phyloP scores from a whole-genome alignment of 2,888 invertebrate species.

The Hedya salicella region DNA sequence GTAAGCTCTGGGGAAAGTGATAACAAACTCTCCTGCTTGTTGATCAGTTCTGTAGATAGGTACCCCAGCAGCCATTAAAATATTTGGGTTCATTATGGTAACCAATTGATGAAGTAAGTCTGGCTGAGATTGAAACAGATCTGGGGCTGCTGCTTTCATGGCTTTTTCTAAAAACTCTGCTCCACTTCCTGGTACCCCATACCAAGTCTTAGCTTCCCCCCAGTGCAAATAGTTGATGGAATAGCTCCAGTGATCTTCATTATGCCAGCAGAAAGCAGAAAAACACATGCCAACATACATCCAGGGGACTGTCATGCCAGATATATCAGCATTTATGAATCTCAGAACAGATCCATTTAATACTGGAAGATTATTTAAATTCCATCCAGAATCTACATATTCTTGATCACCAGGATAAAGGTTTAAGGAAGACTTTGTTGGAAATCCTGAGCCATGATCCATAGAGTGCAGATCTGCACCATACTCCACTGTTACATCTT shows the following conservation, averaged over 20 bases:
- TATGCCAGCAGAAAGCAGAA: constrained; percentile 93
- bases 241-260: constrained; percentile 94
- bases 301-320: constrained; percentile 91
- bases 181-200: constrained; percentile 89
- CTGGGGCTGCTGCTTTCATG: constrained; percentile 89
- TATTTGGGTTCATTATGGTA: constrained; percentile 91
- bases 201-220: constrained; percentile 94
- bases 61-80: constrained; percentile 86
- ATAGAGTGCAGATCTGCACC: constrained; percentile 92
- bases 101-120: constrained; percentile 92
- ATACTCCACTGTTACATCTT: constrained; percentile 91
- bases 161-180: constrained; percentile 89
- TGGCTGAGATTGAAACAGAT: constrained; percentile 89
- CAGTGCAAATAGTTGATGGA: constrained; percentile 93
- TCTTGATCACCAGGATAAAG: constrained; percentile 86
- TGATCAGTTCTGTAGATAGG: constrained; percentile 88
- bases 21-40: constrained; percentile 91
- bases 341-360: constrained; percentile 88
- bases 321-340: constrained; percentile 91
- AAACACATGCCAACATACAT: constrained; percentile 95
- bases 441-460: constrained; percentile 91
- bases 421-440: constrained; percentile 87
- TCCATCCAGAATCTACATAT: constrained; percentile 89
- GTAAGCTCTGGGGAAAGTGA: constrained; percentile 92
- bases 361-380: constrained; percentile 91